Evolutionary conservation across 1,140 invertebrate genomes (phyloP).

Genomic region (Pseudomyrmex flavicornis): DNA sequence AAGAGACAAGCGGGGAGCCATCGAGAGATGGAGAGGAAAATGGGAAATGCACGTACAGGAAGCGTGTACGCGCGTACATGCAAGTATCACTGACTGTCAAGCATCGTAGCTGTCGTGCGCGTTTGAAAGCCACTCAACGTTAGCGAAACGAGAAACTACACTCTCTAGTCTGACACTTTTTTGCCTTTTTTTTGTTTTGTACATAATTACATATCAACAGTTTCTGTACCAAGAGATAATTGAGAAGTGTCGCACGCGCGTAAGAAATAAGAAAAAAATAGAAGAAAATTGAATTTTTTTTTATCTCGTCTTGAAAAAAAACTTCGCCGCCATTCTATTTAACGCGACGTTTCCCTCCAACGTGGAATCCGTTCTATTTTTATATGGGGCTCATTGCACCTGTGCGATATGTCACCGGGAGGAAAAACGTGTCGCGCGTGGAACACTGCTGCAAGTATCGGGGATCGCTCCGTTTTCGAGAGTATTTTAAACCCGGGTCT

Average conservation of each 20-base stretch:
- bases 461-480: constrained; percentile 63
- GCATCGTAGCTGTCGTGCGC: constrained; percentile 7
- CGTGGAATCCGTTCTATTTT: constrained; percentile 32
- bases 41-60: not conserved
- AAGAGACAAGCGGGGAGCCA: constrained; percentile 28
- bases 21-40: constrained; percentile 31
- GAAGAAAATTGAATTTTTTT: not conserved
- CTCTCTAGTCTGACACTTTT: not conserved
- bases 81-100: constrained; percentile 7
- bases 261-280: not conserved
- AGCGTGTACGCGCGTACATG: not conserved
- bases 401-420: constrained; percentile 52
- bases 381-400: constrained; percentile 57
- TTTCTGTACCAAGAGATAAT: not conserved
- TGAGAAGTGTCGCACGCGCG: not conserved
- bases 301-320: not conserved
- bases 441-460: constrained; percentile 11
- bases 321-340: not conserved
- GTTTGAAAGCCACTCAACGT: not conserved
- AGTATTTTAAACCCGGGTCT: constrained; percentile 72
- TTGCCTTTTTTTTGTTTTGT: too few species aligned
- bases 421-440: constrained; percentile 52
- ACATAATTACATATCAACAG: not conserved
- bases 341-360: constrained; percentile 7
- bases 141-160: not conserved